Conservation (phyloP, 2,888 invertebrate species). For the Conus canariensis region DNA sequence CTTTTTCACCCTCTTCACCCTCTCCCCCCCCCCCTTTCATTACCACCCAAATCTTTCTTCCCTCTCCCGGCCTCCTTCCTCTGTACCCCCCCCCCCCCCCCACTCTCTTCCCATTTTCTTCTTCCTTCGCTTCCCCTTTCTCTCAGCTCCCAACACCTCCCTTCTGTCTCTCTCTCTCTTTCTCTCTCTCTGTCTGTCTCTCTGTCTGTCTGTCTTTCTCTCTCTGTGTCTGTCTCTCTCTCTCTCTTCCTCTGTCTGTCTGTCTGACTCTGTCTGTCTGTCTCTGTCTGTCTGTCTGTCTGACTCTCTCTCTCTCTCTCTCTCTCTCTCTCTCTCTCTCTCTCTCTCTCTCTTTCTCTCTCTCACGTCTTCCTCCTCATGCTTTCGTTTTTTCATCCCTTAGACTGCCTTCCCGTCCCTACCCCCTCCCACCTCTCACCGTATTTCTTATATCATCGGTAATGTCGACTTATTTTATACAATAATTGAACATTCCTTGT, state of each 20-base stretch:
- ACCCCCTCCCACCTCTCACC: too few species aligned
- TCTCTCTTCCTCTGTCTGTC: background rate
- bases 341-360: background rate
- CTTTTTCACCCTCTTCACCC: too few species aligned
- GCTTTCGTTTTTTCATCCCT: background rate
- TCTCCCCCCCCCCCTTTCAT: too few species aligned
- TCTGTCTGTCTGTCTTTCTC: background rate
- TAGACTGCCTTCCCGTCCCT: background rate
- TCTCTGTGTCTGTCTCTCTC: too few species aligned
- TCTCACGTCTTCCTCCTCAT: background rate
- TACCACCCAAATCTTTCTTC: too few species aligned
- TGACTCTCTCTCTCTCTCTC: background rate
- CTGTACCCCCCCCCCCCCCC: background rate
- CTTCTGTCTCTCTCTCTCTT: background rate
- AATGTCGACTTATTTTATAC: too few species aligned
- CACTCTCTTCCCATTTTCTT: too few species aligned
- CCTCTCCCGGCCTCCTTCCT: background rate
- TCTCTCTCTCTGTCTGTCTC: background rate
- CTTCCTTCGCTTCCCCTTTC: too few species aligned
- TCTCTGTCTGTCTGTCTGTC: background rate
- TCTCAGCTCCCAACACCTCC: too few species aligned
- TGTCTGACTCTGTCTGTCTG: background rate
- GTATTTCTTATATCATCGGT: too few species aligned
- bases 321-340: background rate
- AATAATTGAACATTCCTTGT: background rate